Evolutionary conservation across 2,888 invertebrate genomes (phyloP), one percentile per base, ranked within the genome.

Genomic region (Fragum fragum): DNA sequence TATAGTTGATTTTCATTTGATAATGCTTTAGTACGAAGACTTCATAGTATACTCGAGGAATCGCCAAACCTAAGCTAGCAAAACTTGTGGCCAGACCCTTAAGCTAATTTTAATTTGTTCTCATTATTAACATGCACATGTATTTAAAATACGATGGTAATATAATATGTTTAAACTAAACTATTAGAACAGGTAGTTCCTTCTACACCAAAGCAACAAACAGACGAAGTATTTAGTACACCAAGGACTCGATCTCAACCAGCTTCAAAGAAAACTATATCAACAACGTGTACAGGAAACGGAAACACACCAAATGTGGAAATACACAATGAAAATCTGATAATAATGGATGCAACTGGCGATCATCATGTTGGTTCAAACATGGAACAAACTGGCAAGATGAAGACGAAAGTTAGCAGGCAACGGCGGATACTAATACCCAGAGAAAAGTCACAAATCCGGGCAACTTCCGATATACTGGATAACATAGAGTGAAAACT

Each of bases 161-260:
- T n/a, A n/a, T n/a, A n/a, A n/a, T n/a, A n/a, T n/a, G n/a, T n/a
- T n/a, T n/a, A n/a, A n/a, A n/a, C n/a, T n/a, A 23, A 21, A 18
- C 9, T 18, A 59, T 16, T n/a, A 36, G 63, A 63, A 21, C 63
- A 63, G 21, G 36, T 63, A 0, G 63, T 63, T n/a, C 63, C 63
- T 0, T 32, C 63, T 9, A 63, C 63, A n/a, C 63, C 63, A 63
- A 63, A 6, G 21, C 63, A 63, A 63, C 63, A 32, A 36, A n/a
- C 36, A 36, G 32, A 63, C 36, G 14, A 63, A 5, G n/a, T 21
- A 9, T 63, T 63, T n/a, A 36, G 18, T 6, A 63, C 63, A 7
- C 63, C 63, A 7, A 63, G 16, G 14, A 32, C 63, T 36, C 6
- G 28, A n/a, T 29, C 26, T 28, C 14, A 61, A 61, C 5, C 18